Base-by-base conservation (phyloP, 2,797 vertebrate species). In the Botia almorhae region DNA sequence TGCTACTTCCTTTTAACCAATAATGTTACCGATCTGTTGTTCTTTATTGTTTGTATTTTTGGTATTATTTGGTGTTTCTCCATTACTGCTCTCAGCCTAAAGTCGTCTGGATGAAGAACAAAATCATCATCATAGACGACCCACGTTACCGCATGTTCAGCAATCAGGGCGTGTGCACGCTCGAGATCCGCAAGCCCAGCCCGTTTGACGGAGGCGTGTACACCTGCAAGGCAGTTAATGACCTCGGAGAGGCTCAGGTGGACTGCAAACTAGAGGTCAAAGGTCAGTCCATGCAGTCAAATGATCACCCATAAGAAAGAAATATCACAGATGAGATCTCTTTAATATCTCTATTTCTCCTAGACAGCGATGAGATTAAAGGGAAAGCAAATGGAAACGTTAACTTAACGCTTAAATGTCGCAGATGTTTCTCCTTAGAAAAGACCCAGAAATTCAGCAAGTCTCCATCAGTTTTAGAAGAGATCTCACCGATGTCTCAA, bases 101-200 rank as follows among this genome's bases (percentile, higher is more conserved):
- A 91, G 96, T 99, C 85, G 95, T 95, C 82, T 99, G 98, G 98
- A 94, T 98, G 96, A 99, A 99, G 90, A 99, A 99, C 88, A 98
- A 97, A 91, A 96, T 99, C 0, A 1, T 76, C 5, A 98, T 99
- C 81, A 85, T 94, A 46, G 96, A 98, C 0, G 97, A 99, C 86
- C 97, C 98, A 0, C 94, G 95, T 85, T 99, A 98, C 90, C 94
- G 98, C 83, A 98, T 98, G 97, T 99, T 99, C 87, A 95, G 96
- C 92, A 98, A 96, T 92, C 98, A 99, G 88, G 98, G 98, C 0
- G 97, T 99, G 43, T 99, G 98, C 12, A 96, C 95, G 16, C 89
- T 99, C 92, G 98, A 99, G 92, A 97, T 99, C 83, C 95, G 98
- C 83, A 99, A 99, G 81, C 98, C 98, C 73, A 97, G 93, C 81